Evolutionary conservation across 2,113 vertebrate species (phyloP), one percentile per base, ranked within the genome.

Genomic region (Dipodomys merriami): DNA sequence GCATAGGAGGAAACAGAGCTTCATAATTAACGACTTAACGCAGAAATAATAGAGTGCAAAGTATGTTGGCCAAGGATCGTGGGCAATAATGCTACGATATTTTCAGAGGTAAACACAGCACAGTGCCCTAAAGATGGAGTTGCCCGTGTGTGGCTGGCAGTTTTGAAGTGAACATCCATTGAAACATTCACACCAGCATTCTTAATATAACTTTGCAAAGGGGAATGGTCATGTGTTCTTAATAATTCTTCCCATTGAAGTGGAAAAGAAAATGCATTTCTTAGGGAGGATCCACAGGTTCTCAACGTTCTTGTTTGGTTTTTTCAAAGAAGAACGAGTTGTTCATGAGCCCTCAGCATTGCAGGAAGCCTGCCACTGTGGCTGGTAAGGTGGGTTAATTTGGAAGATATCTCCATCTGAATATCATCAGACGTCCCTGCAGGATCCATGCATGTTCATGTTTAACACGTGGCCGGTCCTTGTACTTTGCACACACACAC

Each of bases 1-100:
- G 89, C 1, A 88, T 65, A 69, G n/a, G 49, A 91, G 35, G 93
- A 13, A 9, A 72, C 0, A 1, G 16, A 85, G 30, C 49, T 86
- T 96, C 72, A 46, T 16, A 57, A 57, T 57, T 83, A 15, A 77
- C 64, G 64, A 33, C 73, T 20, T 88, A 90, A 88, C 20, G 9
- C 46, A 77, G 87, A 93, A 85, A 76, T 90, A 76, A 94, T 71
- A 15, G 12, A 71, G 29, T 18, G 53, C 53, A 93, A 85, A 62
- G 60, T 74, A 87, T 77, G 22, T 80, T 91, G 8, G n/a, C 10
- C 80, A 86, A 92, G 78, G 39, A 69, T 30, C 35, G 12, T 27
- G 69, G 25, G 22, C 46, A 87, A 87, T 44, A 67, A 57, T 62
- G 29, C 16, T 19, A 60, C 88, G 83, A 30, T 83, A 49, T 83